phyloP scores from a whole-genome alignment of 1,140 invertebrate genomes.

The Drosophila micromelanica region DNA sequence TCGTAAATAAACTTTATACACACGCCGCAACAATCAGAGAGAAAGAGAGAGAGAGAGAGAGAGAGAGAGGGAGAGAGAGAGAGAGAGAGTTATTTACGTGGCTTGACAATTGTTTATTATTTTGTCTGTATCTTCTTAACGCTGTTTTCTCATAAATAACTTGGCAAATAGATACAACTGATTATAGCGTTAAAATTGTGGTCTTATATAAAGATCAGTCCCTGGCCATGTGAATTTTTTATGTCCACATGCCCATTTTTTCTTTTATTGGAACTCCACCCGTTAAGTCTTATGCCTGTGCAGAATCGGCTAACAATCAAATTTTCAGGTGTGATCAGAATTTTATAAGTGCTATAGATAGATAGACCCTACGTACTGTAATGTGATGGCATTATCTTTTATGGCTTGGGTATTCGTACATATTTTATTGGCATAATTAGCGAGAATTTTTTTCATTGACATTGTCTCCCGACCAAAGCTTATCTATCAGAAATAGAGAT shows the following conservation, averaged over 20 bases:
- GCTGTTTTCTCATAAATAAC: slow-evolving; percentile 43
- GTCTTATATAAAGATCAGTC: slow-evolving; percentile 30
- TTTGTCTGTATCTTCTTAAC: slow-evolving; percentile 15
- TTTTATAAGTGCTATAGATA: slow-evolving; percentile 13
- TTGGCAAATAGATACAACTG: slow-evolving; percentile 56
- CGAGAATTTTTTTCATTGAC: slow-evolving; percentile 65
- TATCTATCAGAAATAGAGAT: slow-evolving; percentile 61
- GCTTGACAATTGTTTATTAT: slow-evolving; percentile 35
- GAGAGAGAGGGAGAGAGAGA: not conserved
- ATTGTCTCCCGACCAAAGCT: slow-evolving; percentile 33
- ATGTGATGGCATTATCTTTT: slow-evolving; percentile 60
- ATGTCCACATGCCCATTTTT: not conserved
- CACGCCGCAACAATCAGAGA: slow-evolving; percentile 32
- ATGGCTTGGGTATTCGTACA: slow-evolving; percentile 38
- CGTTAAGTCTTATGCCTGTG: slow-evolving; percentile 17
- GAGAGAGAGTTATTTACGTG: not conserved
- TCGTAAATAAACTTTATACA: slow-evolving; percentile 46
- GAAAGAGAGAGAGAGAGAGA: not conserved
- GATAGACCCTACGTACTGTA: slow-evolving; percentile 5
- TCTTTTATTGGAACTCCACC: not conserved
- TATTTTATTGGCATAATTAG: slow-evolving; percentile 76
- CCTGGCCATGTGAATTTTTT: slow-evolving; percentile 40
- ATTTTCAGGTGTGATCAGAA: slow-evolving; percentile 22
- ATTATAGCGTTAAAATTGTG: slow-evolving; percentile 57
- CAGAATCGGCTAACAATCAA: slow-evolving; percentile 25